A percentile compares a stretch with the other conserved stretches of the same genome.
phyloP scores from a whole-genome alignment of 2,797 vertebrate species.

The Halcyon smyrnensis region DNA sequence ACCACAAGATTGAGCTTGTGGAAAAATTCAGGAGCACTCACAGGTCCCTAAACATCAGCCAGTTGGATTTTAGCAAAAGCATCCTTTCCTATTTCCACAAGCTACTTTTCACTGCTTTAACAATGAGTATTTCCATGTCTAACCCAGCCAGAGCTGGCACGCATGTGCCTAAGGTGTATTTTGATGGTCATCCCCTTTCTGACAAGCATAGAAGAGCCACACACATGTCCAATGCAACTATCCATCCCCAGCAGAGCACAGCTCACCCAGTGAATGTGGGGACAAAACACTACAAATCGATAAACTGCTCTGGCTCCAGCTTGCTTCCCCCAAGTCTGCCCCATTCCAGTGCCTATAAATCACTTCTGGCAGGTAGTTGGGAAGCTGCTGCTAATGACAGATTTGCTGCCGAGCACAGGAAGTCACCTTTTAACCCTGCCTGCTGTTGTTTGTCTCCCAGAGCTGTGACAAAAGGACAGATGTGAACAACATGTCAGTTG shows the following conservation, averaged over 20 bases:
- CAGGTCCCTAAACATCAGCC: background rate
- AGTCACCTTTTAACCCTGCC: conserved; percentile 94
- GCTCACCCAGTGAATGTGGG: fast-evolving
- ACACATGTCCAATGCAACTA: fast-evolving
- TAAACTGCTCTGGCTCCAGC: conserved; percentile 66
- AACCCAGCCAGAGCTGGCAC: background rate
- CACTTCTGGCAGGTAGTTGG: conserved; percentile 91
- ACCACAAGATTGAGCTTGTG: background rate
- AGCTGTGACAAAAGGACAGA: conserved; percentile 85
- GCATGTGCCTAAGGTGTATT: background rate
- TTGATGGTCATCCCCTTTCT: fast-evolving
- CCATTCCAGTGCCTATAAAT: conserved; percentile 86
- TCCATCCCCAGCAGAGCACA: background rate
- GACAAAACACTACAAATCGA: background rate
- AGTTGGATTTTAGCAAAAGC: background rate
- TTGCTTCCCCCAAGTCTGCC: conserved; percentile 45
- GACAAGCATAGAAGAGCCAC: background rate
- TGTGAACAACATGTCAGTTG: conserved; percentile 74
- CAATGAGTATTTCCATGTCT: fast-evolving
- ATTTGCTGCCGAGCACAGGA: conserved; percentile 87
- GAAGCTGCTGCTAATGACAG: conserved; percentile 93
- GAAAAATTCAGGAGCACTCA: background rate
- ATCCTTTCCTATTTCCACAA: background rate
- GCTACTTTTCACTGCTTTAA: background rate
- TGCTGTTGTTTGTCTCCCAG: conserved; percentile 90